Conservation (phyloP, 2,797 vertebrate species). For the Lithobates sylvaticus region DNA sequence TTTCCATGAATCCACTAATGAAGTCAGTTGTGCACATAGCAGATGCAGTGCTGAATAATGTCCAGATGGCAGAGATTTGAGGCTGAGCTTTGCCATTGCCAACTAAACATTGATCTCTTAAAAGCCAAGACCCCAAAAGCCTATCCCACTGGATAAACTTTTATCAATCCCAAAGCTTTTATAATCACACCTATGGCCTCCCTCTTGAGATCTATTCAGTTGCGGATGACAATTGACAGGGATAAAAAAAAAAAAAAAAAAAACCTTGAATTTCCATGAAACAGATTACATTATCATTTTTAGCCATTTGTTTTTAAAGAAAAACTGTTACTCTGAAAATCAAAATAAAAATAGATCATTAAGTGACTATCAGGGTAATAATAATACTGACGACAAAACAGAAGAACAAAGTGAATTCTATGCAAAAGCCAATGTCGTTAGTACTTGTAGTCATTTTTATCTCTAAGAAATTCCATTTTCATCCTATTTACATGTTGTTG, state of each 20-base stretch:
- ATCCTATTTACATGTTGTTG: not conserved
- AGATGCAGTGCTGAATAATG: too few species aligned
- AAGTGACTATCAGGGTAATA: conserved; percentile 51
- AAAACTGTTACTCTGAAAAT: conserved; percentile 20
- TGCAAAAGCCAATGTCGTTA: conserved; percentile 50
- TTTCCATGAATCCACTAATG: too few species aligned
- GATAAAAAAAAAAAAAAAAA: not conserved
- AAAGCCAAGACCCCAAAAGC: not conserved
- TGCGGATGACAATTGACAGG: not conserved
- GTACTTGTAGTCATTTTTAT: not conserved
- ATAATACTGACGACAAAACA: not conserved
- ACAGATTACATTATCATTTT: conserved; percentile 24
- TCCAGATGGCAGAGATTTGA: too few species aligned
- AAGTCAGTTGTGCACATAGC: too few species aligned
- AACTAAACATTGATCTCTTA: too few species aligned
- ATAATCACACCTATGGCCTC: not conserved
- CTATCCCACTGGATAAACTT: too few species aligned
- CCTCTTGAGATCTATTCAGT: not conserved
- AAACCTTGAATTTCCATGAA: conserved; percentile 22
- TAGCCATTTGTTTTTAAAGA: conserved; percentile 35
- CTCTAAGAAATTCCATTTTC: not conserved
- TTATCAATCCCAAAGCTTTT: too few species aligned
- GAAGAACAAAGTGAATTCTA: conserved; percentile 40
- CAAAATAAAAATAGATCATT: conserved; percentile 3
- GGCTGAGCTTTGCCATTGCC: too few species aligned